phyloP scores from a whole-genome alignment of 2,888 invertebrate species.

The Leistus spinibarbis region DNA sequence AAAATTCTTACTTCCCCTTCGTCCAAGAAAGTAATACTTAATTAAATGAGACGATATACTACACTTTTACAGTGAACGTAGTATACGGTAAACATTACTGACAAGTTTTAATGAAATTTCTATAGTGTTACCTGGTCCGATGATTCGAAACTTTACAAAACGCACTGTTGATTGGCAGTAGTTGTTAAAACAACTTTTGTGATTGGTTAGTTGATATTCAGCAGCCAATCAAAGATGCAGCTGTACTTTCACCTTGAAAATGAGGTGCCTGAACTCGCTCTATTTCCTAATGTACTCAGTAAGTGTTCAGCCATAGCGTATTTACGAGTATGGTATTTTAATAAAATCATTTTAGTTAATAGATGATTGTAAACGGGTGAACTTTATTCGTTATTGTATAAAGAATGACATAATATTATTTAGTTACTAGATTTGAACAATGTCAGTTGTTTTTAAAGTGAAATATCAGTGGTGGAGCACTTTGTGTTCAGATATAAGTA shows the following conservation, averaged over 20 bases:
- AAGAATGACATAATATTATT: background rate
- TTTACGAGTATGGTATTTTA: constrained; percentile 43
- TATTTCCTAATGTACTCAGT: constrained; percentile 29
- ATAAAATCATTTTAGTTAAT: background rate
- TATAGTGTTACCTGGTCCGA: constrained; percentile 2
- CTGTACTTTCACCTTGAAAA: constrained; percentile 36
- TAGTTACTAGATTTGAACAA: background rate
- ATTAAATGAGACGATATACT: no score
- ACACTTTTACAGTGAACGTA: background rate
- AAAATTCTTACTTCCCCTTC: no score
- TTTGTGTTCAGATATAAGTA: background rate
- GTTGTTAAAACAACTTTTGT: background rate
- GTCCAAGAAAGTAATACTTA: no score
- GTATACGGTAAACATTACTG: background rate
- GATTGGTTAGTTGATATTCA: constrained; percentile 1
- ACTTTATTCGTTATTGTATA: background rate
- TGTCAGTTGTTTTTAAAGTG: background rate
- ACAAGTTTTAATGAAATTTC: constrained; percentile 25
- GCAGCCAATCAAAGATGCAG: constrained; percentile 24
- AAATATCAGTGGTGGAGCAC: background rate
- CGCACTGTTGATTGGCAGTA: background rate
- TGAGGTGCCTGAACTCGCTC: constrained; percentile 37
- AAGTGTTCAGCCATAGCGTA: constrained; percentile 45
- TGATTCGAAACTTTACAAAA: background rate
- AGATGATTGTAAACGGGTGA: constrained; percentile 33